Evolutionary conservation across 2,113 vertebrate species (phyloP).

Genomic region (Cebus imitator): DNA sequence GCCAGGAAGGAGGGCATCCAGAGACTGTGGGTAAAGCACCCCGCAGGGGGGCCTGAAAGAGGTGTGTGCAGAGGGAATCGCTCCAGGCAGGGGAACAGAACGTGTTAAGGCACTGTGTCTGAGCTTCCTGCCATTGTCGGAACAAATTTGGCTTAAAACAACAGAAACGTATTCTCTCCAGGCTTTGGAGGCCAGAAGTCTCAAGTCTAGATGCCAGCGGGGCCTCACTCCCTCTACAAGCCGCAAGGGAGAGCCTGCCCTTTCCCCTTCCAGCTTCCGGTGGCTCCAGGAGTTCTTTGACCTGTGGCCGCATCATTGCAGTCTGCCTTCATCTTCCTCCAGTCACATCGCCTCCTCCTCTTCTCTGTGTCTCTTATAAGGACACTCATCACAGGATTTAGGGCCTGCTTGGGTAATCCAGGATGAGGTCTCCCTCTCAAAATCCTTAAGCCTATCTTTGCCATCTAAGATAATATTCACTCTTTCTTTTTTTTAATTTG

Average conservation of each 20-base stretch:
- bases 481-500: background rate
- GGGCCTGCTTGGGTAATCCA: background rate
- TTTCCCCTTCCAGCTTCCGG: background rate
- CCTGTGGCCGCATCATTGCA: background rate
- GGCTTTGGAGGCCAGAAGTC: background rate
- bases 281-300: background rate
- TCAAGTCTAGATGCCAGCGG: background rate
- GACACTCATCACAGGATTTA: background rate
- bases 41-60: too few relatives aligned
- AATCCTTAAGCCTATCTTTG: background rate
- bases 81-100: rapidly evolving
- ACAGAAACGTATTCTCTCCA: background rate
- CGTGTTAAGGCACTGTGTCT: too few relatives aligned
- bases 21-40: background rate
- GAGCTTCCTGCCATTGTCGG: background rate
- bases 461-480: background rate
- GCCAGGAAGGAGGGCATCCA: rapidly evolving
- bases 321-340: rapidly evolving
- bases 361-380: background rate
- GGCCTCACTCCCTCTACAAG: too few relatives aligned
- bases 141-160: background rate
- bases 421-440: background rate
- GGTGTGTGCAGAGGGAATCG: background rate
- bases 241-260: background rate
- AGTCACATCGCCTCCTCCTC: rapidly evolving